Evolutionary conservation across 2,888 invertebrate species (phyloP).

Genomic region (Pyrocoelia pectoralis): DNA sequence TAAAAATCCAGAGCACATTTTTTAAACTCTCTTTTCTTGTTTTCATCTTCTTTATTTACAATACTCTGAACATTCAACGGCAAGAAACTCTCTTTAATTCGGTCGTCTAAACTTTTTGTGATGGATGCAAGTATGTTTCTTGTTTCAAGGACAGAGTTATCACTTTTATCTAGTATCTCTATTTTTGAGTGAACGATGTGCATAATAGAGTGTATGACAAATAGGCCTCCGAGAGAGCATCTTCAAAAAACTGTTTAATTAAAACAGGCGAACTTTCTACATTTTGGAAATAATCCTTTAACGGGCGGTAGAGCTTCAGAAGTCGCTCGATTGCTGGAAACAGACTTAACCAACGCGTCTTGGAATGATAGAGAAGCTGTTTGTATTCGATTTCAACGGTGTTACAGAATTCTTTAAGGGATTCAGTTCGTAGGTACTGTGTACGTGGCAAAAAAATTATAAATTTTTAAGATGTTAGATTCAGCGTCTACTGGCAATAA

Average conservation of each 20-base stretch:
- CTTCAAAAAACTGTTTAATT: conserved; percentile 9
- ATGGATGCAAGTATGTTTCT: not conserved
- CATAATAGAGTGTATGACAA: conserved; percentile 10
- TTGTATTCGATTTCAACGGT: not conserved
- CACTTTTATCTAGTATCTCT: not conserved
- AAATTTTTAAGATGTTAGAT: conserved; percentile 3
- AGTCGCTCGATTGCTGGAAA: conserved; percentile 4
- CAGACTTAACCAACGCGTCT: not conserved
- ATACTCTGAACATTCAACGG: not conserved
- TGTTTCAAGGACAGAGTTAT: not conserved
- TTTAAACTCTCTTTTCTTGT: not conserved
- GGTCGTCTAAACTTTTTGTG: not conserved
- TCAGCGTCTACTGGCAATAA: not conserved
- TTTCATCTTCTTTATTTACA: not conserved
- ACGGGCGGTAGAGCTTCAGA: not conserved
- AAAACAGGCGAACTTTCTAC: not conserved
- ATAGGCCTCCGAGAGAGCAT: not conserved
- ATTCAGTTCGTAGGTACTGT: not conserved
- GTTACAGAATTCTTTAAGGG: not conserved
- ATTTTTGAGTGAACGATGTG: not conserved
- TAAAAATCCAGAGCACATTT: not conserved
- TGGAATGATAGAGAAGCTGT: conserved; percentile 9
- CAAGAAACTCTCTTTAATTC: not conserved
- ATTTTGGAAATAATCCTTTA: not conserved
- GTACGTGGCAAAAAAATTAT: conserved; percentile 2